A percentile compares a stretch with the other conserved stretches of the same genome.
phyloP scores from a whole-genome alignment of 92 coral and sea anemone genomes.

The Palythoa grandis region DNA sequence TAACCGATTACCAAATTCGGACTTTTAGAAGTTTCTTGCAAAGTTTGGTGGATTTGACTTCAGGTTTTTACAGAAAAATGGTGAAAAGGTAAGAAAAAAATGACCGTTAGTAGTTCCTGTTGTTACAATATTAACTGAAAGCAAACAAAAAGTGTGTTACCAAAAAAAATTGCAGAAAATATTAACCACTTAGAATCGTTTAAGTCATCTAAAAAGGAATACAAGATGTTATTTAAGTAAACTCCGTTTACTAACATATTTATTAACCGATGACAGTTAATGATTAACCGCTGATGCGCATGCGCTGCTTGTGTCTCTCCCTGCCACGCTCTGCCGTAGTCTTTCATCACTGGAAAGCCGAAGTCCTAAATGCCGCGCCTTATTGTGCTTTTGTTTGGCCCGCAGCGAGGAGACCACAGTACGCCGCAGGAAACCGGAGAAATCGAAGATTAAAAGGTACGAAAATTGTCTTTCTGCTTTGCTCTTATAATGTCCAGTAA shows the following conservation, averaged over 20 bases:
- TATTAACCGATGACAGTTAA: conserved; percentile 38
- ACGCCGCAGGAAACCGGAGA: conserved; percentile 86
- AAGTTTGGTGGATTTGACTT: no score
- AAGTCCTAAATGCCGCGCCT: conserved; percentile 64
- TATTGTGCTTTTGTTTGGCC: conserved; percentile 71
- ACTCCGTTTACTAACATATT: not conserved
- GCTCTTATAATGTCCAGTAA: no score
- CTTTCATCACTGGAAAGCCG: conserved; percentile 59
- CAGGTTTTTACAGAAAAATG: no score
- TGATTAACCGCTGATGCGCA: conserved; percentile 40
- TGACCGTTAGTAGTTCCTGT: no score
- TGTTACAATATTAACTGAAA: no score
- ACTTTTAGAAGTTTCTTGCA: no score
- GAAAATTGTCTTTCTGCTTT: not conserved
- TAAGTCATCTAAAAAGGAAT: no score
- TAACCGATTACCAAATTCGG: no score
- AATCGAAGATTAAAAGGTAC: conserved; percentile 72
- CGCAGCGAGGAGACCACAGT: conserved; percentile 85
- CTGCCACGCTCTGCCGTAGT: conserved; percentile 57
- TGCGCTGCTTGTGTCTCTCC: conserved; percentile 50
- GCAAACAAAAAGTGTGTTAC: no score
- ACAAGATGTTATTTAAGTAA: not conserved
- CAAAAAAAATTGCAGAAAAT: no score
- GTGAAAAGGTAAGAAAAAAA: no score
- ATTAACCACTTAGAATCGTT: no score